A percentile compares a stretch with the other conserved stretches of the same genome.
These are phyloP conservation scores for Apotomis turbidana DNA, from an alignment of 2,888 invertebrate genomes.

Conservation along the genomic window DNA sequence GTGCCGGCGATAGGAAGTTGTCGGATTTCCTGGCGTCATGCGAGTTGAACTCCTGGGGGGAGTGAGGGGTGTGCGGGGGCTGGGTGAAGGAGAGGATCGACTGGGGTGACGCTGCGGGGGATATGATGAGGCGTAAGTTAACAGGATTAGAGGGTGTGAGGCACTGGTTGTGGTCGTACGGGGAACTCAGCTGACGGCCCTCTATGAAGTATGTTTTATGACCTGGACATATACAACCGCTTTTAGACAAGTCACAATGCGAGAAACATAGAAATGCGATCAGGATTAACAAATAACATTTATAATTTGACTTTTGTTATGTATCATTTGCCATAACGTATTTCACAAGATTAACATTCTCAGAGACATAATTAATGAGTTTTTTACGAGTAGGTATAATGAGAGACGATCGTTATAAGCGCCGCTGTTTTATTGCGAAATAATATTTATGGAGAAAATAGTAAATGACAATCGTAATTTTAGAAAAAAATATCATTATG, in stretches of 20 bases:
- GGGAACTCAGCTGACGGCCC: constrained; percentile 86
- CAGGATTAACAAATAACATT: not conserved
- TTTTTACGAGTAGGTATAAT: no score
- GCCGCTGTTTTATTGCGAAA: no score
- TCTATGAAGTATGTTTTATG: constrained; percentile 94
- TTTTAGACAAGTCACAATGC: constrained; percentile 43
- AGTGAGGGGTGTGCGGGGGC: constrained; percentile 59
- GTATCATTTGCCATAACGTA: no score
- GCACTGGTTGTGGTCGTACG: constrained; percentile 70
- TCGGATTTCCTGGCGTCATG: constrained; percentile 54
- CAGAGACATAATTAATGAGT: no score
- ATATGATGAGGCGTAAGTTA: constrained; percentile 85
- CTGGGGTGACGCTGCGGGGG: constrained; percentile 83
- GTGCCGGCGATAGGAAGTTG: constrained; percentile 84
- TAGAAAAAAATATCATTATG: not conserved
- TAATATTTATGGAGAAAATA: no score
- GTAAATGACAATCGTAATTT: not conserved
- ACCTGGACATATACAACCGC: constrained; percentile 78
- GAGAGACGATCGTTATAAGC: no score
- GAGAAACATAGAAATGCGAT: constrained; percentile 7
- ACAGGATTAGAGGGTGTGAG: constrained; percentile 73
- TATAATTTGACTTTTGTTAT: no score
- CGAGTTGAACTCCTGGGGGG: constrained; percentile 58
- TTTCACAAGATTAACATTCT: no score
- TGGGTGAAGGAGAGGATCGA: constrained; percentile 69